Evolutionary conservation across 1,140 invertebrate genomes (phyloP), one percentile per base, ranked within the genome.

Genomic region (Formica selysi): DNA sequence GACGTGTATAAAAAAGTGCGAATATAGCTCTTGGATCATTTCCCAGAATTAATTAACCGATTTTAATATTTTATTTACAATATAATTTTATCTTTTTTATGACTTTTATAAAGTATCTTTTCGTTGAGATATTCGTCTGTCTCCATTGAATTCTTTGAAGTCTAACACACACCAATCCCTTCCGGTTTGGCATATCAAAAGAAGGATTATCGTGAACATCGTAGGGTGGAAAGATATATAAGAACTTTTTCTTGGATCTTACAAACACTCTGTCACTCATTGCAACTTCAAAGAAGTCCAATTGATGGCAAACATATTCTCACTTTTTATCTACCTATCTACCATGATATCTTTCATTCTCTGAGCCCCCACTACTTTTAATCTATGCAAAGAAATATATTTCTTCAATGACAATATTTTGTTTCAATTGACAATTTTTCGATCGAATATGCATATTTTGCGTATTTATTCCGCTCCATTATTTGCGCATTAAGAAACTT

Each of bases 281-380:
- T 64, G 59, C 11, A 22, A 65, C 61, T 78, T 78, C 76, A 78
- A 78, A 78, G 41, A 78, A 78, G 8, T 76, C 38, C n/a, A 29
- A 16, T 19, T 44, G 44, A 78, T 78, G 64, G 64, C 64, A 48
- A 11, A 78, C 36, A 26, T 44, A 29, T 54, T 36, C 38, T 84
- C 26, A 48, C 41, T 62, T 65, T 26, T 38, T 26, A 29, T 76
- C 26, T 51, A 48, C 64, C 22, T 26, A 29, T 76, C 26, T 51
- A 48, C 76, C 22, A 4, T 38, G 13, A 73, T 51, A 26, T 54
- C 26, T 76, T 61, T 76, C 11, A 19, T 48, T 32, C 10, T 29
- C 36, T 13, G 22, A 38, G 6, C 5, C 29, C 13, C 6, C 1
- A 10, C 4, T 22, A n/a, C 54, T 84, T 81, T 61, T 10, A n/a